phyloP scores from a whole-genome alignment of 2,888 invertebrate genomes.

The Leptopilina syphax region DNA sequence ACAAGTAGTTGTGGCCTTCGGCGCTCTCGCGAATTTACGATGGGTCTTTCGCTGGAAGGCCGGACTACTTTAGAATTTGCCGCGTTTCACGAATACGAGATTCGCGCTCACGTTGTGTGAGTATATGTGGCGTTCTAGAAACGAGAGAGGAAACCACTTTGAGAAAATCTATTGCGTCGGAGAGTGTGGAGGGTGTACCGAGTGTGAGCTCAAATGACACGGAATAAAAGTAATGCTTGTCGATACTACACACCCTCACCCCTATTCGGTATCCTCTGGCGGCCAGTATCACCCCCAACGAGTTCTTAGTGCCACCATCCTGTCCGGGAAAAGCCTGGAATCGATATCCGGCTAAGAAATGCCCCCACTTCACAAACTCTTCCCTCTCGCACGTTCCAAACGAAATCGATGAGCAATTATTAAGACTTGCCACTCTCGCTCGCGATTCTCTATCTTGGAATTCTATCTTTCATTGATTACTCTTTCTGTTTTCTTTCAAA shows the following conservation, averaged over 20 bases:
- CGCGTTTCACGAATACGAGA: slow-evolving; percentile 21
- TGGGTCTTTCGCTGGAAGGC: slow-evolving; percentile 16
- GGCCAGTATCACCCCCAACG: slow-evolving; percentile 52
- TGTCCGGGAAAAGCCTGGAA: slow-evolving; percentile 65
- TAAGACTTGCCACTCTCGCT: slow-evolving; percentile 60
- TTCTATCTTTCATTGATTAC: slow-evolving; percentile 48
- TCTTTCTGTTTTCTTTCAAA: background rate
- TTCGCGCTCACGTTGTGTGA: background rate
- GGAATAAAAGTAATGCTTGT: slow-evolving; percentile 75
- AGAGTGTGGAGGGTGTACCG: slow-evolving; percentile 51
- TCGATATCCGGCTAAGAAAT: slow-evolving; percentile 74
- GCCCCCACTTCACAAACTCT: slow-evolving; percentile 57
- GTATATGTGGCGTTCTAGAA: slow-evolving; percentile 45
- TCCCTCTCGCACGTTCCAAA: slow-evolving; percentile 18
- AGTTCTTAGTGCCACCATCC: slow-evolving; percentile 60
- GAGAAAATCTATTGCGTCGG: slow-evolving; percentile 73
- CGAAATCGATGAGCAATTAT: slow-evolving; percentile 67
- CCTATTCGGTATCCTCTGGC: slow-evolving; percentile 52
- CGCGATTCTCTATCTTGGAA: slow-evolving; percentile 43
- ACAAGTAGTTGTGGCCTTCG: slow-evolving; percentile 38
- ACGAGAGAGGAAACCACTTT: slow-evolving; percentile 68
- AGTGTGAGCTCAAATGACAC: slow-evolving; percentile 77
- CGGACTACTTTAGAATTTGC: slow-evolving; percentile 3
- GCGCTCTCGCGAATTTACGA: slow-evolving; percentile 34
- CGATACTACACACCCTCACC: slow-evolving; percentile 61